Evolutionary conservation across 2,113 vertebrate species (phyloP), one percentile per base, ranked within the genome.

Genomic region (Tretioscincus oriximinensis): DNA sequence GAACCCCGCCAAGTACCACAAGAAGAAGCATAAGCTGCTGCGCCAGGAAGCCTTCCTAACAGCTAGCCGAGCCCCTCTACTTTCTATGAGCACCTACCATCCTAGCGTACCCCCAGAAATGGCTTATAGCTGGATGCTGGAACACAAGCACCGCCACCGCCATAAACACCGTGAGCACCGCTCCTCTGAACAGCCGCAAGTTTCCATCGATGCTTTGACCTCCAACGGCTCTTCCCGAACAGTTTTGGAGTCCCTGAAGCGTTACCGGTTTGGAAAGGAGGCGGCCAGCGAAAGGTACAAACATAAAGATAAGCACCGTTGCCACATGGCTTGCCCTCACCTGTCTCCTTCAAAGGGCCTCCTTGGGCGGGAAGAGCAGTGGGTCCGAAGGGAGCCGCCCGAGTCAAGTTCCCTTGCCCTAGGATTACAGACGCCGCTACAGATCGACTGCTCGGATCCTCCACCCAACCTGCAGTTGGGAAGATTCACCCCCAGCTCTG

Each of bases 131-230:
- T 98, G 97, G 92, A 96, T 97, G 97, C 89, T 96, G 0, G 95
- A 99, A n/a, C 98, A 99, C 89, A 99, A 99, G 91, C 98, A 99
- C 86, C 97, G 98, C 64, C 98, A 99, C 84, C 96, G 98, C 65
- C 98, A 99, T 90, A 98, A 99, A 92, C 97, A 99, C 90, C 93
- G 98, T 65, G 98, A 99, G 10, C 95, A 96, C 63, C 95, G 95
- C 54, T 94, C 95, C 16, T 92, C 95, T 1, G 96, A 96, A 28
- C 95, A 94, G 0, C 90, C 92, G 0, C 94, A 93, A 81, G 93
- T 94, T 41, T 88, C 96, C 84, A 88, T 95, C 90, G 95, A 95
- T 65, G 14, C 91, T n/a, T 65, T 93, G n/a, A 2, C 93, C 0
- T 89, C 91, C 9, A 90, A 87, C 26, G 89, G 94, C 78, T 93